Percentiles rank a stretch among this genome's conserved stretches.
These are phyloP conservation scores for Eulemur albifrons DNA, from an alignment of 2,797 vertebrate genomes.

Conservation along the genomic window DNA sequence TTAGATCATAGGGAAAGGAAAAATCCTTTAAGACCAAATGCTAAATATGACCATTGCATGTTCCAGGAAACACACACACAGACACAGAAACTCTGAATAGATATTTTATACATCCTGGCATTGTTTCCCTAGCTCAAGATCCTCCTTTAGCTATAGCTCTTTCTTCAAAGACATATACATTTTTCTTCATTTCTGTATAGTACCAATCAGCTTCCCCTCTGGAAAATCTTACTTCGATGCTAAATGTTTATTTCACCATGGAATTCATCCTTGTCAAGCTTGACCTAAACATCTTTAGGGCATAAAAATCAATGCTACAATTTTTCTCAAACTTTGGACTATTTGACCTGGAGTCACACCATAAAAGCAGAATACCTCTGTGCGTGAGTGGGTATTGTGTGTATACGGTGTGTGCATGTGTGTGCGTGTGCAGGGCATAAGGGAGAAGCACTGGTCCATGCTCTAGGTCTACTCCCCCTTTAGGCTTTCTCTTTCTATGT, in stretches of 20 bases:
- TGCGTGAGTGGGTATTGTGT: neutral
- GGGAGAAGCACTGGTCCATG: neutral
- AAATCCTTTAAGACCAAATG: neutral
- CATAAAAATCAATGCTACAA: neutral
- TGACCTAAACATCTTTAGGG: neutral
- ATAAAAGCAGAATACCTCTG: neutral
- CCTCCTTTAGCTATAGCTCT: neutral
- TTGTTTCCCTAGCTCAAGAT: neutral
- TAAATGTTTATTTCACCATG: neutral
- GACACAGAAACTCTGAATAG: neutral
- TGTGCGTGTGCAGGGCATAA: rapidly evolving
- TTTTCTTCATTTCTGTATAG: neutral
- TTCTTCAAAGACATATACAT: neutral
- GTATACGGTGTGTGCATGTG: neutral
- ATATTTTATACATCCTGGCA: neutral
- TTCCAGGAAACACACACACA: neutral
- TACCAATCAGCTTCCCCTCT: neutral
- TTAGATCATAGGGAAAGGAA: neutral
- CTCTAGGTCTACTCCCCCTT: neutral
- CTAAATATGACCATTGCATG: neutral
- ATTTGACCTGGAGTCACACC: neutral
- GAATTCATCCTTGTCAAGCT: neutral
- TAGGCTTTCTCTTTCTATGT: neutral
- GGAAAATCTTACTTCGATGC: neutral
- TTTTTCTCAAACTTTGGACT: neutral